phyloP scores from a whole-genome alignment of 2,113 vertebrate species.

The Pomatorhinus ruficollis region DNA sequence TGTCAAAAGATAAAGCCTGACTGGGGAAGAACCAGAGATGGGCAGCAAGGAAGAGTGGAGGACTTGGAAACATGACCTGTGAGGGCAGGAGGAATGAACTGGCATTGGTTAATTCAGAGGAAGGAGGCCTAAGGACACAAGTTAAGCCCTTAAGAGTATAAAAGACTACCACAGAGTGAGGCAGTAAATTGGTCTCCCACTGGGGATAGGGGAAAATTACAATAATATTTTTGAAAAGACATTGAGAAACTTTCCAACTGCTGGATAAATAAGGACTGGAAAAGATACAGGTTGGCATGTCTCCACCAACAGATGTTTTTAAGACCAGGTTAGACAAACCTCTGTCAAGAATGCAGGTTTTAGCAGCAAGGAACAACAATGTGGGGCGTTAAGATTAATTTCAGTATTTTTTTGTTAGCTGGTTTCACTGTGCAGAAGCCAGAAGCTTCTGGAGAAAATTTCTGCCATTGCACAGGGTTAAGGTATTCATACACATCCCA shows the following conservation, averaged over 20 bases:
- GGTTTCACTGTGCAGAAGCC: not conserved
- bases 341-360: not conserved
- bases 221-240: not conserved
- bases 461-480: not conserved
- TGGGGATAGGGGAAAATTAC: not conserved
- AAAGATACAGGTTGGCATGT: not conserved
- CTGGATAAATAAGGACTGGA: not conserved
- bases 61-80: not conserved
- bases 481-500: rapidly evolving
- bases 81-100: not conserved
- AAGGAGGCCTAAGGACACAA: not conserved
- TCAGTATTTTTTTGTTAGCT: not conserved
- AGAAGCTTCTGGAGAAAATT: not conserved
- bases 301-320: not conserved
- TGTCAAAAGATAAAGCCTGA: not conserved
- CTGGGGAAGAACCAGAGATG: not conserved
- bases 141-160: not conserved
- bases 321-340: not conserved
- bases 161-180: not conserved
- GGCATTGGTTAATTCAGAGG: not conserved
- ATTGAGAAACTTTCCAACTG: not conserved
- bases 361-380: not conserved
- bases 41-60: not conserved
- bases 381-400: not conserved
- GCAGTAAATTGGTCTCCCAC: not conserved